Conservation (phyloP, 2,888 invertebrate genomes). For the Axea sp. region DNA sequence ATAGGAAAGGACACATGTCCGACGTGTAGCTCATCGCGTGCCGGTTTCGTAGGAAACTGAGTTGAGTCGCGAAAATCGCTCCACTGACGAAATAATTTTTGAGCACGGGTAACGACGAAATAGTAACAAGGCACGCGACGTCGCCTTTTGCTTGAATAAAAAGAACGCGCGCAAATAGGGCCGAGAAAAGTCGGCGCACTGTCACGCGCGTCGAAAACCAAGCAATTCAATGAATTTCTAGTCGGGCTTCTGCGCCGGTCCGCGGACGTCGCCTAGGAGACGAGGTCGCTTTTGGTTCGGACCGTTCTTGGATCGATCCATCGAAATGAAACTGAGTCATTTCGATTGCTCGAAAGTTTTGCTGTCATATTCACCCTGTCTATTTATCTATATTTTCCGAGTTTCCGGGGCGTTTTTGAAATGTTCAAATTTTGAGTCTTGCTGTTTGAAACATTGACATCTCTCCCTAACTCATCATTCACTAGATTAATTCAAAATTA, state of each 20-base stretch:
- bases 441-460: too few species aligned
- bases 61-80: neutral
- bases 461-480: too few species aligned
- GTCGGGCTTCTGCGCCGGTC: slow-evolving; percentile 74
- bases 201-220: slow-evolving; percentile 59
- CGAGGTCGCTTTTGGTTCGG: slow-evolving; percentile 84
- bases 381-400: too few species aligned
- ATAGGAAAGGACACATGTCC: slow-evolving; percentile 73
- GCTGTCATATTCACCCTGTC: neutral
- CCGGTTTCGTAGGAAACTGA: slow-evolving; percentile 42
- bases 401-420: neutral
- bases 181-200: slow-evolving; percentile 69
- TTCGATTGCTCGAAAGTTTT: slow-evolving; percentile 44
- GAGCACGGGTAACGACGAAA: slow-evolving; percentile 27
- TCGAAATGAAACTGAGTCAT: slow-evolving; percentile 39
- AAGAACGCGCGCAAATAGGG: slow-evolving; percentile 60
- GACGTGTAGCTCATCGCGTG: slow-evolving; percentile 47
- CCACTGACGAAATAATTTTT: slow-evolving; percentile 13
- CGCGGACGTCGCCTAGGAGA: slow-evolving; percentile 84
- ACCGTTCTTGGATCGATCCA: slow-evolving; percentile 75
- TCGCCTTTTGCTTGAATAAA: slow-evolving; percentile 35
- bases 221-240: slow-evolving; percentile 66
- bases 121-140: slow-evolving; percentile 39
- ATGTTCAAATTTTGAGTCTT: slow-evolving; percentile 1
- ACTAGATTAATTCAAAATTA: too few species aligned